Evolutionary conservation across 2,888 invertebrate species (phyloP).

Genomic region (Lepetodrilus schrolli): DNA sequence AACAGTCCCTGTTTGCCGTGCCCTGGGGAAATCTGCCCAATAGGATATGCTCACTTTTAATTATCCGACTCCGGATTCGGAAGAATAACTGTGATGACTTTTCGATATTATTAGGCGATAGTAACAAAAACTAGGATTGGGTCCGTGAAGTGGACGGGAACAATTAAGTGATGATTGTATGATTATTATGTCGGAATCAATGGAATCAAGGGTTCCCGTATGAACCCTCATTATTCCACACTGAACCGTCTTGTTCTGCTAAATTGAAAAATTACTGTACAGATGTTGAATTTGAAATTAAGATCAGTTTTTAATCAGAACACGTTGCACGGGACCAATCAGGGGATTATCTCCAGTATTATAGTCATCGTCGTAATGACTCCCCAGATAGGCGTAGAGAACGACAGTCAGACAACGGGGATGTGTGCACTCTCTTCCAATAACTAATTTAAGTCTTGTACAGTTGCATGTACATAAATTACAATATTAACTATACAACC

Average conservation of each 20-base stretch:
- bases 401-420: too few species aligned
- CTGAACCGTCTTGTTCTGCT: constrained; percentile 24
- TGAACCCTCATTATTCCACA: constrained; percentile 13
- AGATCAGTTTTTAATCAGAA: background rate
- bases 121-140: constrained; percentile 9
- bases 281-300: constrained; percentile 23
- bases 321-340: background rate
- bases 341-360: constrained; percentile 11
- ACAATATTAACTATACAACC: too few species aligned
- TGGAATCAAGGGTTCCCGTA: constrained; percentile 11
- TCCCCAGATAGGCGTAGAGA: too few species aligned
- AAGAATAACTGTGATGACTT: constrained; percentile 17
- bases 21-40: background rate
- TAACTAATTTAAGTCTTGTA: too few species aligned
- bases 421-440: too few species aligned
- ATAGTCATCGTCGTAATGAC: background rate
- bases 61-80: constrained; percentile 12
- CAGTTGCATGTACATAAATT: too few species aligned
- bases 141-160: background rate
- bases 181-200: constrained; percentile 16
- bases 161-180: constrained; percentile 23
- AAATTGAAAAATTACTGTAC: constrained; percentile 10
- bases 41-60: background rate
- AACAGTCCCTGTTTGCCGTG: background rate
- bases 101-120: constrained; percentile 19